Conservation (phyloP, 2,888 invertebrate species). For the Drosophila niveifrons region DNA sequence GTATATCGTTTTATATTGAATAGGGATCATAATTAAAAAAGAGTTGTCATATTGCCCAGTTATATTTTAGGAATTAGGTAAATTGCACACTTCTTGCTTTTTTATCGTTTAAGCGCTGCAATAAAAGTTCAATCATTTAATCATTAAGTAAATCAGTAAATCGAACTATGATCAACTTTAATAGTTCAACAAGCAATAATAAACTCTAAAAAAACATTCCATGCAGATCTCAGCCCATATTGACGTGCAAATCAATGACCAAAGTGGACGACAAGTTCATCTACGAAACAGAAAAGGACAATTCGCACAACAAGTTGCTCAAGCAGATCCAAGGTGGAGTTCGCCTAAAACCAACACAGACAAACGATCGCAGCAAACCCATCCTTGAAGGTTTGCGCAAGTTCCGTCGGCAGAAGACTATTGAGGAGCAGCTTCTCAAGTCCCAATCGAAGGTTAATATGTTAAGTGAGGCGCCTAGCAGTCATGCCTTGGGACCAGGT, state of each 20-base stretch:
- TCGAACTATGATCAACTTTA: too few relatives aligned
- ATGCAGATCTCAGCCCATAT: constrained; percentile 87
- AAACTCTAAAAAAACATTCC: background rate
- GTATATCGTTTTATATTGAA: too few relatives aligned
- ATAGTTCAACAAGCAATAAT: background rate
- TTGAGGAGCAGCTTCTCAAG: constrained; percentile 95
- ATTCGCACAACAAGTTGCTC: constrained; percentile 92
- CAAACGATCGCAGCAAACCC: constrained; percentile 95
- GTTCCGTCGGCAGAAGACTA: constrained; percentile 95
- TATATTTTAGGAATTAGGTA: too few relatives aligned
- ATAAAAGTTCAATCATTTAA: too few relatives aligned
- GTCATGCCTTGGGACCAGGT: constrained; percentile 61
- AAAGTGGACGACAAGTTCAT: constrained; percentile 93
- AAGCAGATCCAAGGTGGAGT: constrained; percentile 93
- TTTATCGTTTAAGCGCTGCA: too few relatives aligned
- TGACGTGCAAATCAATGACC: constrained; percentile 87
- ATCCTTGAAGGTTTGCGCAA: constrained; percentile 93
- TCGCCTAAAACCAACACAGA: constrained; percentile 90
- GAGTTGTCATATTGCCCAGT: too few relatives aligned
- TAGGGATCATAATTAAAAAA: too few relatives aligned
- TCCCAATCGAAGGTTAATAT: constrained; percentile 89
- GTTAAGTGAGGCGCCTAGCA: constrained; percentile 75
- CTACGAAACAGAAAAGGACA: constrained; percentile 94
- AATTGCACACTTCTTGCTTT: too few relatives aligned
- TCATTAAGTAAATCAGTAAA: too few relatives aligned